A percentile compares a stretch with the other conserved stretches of the same genome.
These are phyloP conservation scores for Chauna torquata DNA, from an alignment of 2,113 vertebrate genomes.

Conservation along the genomic window DNA sequence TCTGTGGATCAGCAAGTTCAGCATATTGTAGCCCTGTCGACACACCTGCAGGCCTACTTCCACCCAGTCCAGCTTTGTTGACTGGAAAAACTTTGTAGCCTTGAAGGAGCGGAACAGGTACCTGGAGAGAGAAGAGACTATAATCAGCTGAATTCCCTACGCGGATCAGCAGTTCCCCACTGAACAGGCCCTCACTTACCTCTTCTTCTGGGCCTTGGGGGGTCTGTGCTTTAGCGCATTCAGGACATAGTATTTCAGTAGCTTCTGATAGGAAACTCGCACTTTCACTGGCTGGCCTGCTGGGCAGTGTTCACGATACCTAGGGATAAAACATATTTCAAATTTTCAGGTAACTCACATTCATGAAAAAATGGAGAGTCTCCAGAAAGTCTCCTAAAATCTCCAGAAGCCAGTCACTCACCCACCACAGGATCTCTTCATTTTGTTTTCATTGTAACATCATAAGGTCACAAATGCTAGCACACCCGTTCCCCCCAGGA, in stretches of 20 bases:
- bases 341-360: neutral
- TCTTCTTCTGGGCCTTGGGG: slow-evolving; percentile 98
- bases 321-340: slow-evolving; percentile 17
- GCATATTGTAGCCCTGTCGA: slow-evolving; percentile 99
- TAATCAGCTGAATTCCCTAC: neutral
- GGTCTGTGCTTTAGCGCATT: slow-evolving; percentile 98
- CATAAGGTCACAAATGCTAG: neutral
- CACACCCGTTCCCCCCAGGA: neutral
- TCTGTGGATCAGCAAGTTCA: slow-evolving; percentile 97
- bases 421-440: no score
- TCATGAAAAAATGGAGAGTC: neutral
- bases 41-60: slow-evolving; percentile 98
- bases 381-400: neutral
- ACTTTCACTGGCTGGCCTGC: slow-evolving; percentile 98
- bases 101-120: slow-evolving; percentile 99
- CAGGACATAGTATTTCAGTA: slow-evolving; percentile 98
- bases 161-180: neutral
- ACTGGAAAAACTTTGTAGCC: slow-evolving; percentile 99
- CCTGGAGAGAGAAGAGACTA: slow-evolving; percentile 66
- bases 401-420: neutral
- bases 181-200: slow-evolving; percentile 68
- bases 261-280: slow-evolving; percentile 96
- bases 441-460: neutral
- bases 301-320: slow-evolving; percentile 98
- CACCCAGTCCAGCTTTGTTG: slow-evolving; percentile 98